These are phyloP conservation scores for Blennius ocellaris DNA, from an alignment of 2,113 vertebrate species.

Conservation along the genomic window DNA sequence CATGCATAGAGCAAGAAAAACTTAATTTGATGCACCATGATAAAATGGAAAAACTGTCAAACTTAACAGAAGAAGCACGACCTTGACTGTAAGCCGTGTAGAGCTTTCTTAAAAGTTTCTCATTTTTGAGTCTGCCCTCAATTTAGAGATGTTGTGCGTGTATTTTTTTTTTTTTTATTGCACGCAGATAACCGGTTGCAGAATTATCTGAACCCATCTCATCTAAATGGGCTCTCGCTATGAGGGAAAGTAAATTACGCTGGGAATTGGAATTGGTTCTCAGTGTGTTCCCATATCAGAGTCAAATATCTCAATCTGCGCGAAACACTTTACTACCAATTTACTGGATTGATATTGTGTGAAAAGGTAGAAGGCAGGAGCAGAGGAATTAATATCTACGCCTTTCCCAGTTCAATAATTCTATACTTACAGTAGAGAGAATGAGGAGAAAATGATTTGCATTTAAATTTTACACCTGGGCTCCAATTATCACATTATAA, in stretches of 20 bases:
- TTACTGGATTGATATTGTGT: conserved; percentile 17
- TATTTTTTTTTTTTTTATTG: conserved; percentile 45
- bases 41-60: no score
- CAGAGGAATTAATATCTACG: conserved; percentile 17
- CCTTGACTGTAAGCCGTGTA: background rate
- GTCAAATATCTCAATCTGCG: conserved; percentile 43
- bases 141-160: conserved; percentile 2
- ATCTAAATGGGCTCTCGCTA: conserved; percentile 45
- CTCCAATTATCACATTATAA: conserved; percentile 67
- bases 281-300: conserved; percentile 40
- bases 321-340: conserved; percentile 35
- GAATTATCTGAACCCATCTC: conserved; percentile 40
- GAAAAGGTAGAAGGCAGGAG: conserved; percentile 23
- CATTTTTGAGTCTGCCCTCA: conserved; percentile 17
- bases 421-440: conserved; percentile 43
- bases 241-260: conserved; percentile 35
- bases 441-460: conserved; percentile 64
- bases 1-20: no score
- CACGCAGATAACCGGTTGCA: conserved; percentile 35
- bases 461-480: conserved; percentile 69
- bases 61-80: background rate
- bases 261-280: conserved; percentile 49
- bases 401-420: conserved; percentile 40
- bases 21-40: no score
- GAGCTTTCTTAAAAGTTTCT: conserved; percentile 3